phyloP scores from a whole-genome alignment of 2,888 invertebrate species.

The Leistus spinibarbis region DNA sequence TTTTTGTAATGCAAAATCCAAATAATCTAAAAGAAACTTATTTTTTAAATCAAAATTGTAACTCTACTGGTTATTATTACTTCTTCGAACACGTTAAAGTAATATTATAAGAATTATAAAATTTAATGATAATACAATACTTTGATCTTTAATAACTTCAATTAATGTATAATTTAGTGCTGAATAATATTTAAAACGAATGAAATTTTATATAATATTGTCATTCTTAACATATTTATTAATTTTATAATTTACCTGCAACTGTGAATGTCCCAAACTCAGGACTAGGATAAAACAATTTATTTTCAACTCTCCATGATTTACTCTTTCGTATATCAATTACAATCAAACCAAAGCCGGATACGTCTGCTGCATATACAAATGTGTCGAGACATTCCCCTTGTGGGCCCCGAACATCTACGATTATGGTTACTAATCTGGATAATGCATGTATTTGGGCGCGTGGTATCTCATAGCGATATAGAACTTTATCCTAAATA shows the following conservation, averaged over 20 bases:
- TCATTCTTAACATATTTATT: no score
- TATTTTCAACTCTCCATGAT: slow-evolving; percentile 69
- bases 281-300: slow-evolving; percentile 71
- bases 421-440: slow-evolving; percentile 69
- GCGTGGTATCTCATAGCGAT: slow-evolving; percentile 63
- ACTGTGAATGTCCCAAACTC: slow-evolving; percentile 67
- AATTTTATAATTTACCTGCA: slow-evolving; percentile 61
- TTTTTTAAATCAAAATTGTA: no score
- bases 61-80: no score
- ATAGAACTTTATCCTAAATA: slow-evolving; percentile 60
- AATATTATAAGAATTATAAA: no score
- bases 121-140: not conserved
- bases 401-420: slow-evolving; percentile 63
- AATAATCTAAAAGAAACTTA: no score
- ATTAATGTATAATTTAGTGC: no score
- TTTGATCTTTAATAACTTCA: no score
- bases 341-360: slow-evolving; percentile 67
- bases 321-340: slow-evolving; percentile 63
- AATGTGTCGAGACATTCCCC: slow-evolving; percentile 64
- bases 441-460: slow-evolving; percentile 56
- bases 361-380: slow-evolving; percentile 73
- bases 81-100: no score
- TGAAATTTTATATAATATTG: no score
- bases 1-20: no score
- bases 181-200: no score